Evolutionary conservation across 1,140 invertebrate species (phyloP), one percentile per base, ranked within the genome.

Genomic region (Batillaria attramentaria): DNA sequence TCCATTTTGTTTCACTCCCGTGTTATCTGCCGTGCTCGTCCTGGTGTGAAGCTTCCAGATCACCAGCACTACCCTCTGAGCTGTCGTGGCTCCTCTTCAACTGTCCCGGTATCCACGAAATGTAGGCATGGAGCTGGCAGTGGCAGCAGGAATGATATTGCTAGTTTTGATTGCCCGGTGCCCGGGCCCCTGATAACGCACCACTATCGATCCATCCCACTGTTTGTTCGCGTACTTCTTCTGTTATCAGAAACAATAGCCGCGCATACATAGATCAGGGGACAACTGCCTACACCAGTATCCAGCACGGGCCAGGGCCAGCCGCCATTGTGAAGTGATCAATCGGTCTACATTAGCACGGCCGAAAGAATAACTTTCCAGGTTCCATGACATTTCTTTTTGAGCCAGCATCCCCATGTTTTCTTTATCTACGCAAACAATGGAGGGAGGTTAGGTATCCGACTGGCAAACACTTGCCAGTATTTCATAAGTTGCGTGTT

Each of bases 191-290:
- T 77, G 50, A 57, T 77, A 62, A 57, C 41, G 50, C 20, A 72
- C n/a, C n/a, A n/a, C 60, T 72, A 72, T 72, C 65, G 54, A 72
- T 79, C 35, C 65, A 37, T 79, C 35, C 65, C 41, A 65, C 41
- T 79, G 42, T 73, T 72, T 65, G 70, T 72, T 54, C 70, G 50
- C 62, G 33, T 68, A 33, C 46, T 76, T 18, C 33, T 66, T 2
- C 33, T 69, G 65, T 78, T 69, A 78, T 78, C 68, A 78, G 50
- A 62, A 37, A 39, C 62, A 75, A 41, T 62, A 75, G 42, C 42
- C 57, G 46, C 42, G 42, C 70, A 39, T 72, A 72, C 42, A 72
- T 72, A 72, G 70, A 72, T 72, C 70, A 72, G 42, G 46, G 46
- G 70, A 35, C 24, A 24, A 62, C 57, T 62, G 57, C 57, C 57